These are phyloP conservation scores for Tetramorium bicarinatum DNA, from an alignment of 2,888 invertebrate species.

Conservation along the genomic window DNA sequence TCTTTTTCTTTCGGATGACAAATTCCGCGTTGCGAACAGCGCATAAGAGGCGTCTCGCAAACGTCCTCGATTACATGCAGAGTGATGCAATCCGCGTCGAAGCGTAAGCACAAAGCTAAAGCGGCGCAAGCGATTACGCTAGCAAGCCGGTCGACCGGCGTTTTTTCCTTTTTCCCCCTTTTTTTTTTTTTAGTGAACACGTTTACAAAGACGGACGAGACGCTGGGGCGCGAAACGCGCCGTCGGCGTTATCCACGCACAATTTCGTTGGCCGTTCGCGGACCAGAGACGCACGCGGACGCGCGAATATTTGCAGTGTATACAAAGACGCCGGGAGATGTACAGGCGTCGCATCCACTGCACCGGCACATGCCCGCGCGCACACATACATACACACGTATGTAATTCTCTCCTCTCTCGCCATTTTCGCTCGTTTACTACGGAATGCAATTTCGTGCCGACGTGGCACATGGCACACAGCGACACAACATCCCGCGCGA, in stretches of 20 bases:
- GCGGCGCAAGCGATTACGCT: constrained; percentile 26
- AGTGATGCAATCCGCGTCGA: constrained; percentile 37
- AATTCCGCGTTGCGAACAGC: neutral
- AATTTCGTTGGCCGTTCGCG: constrained; percentile 39
- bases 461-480: constrained; percentile 52
- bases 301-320: constrained; percentile 39
- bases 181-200: neutral
- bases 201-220: constrained; percentile 45
- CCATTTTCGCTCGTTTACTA: constrained; percentile 77
- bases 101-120: constrained; percentile 26
- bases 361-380: neutral
- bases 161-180: neutral
- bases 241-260: constrained; percentile 48
- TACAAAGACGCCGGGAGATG: constrained; percentile 19
- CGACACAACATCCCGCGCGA: constrained; percentile 71
- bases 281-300: constrained; percentile 25
- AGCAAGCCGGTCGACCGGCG: neutral
- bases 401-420: constrained; percentile 18
- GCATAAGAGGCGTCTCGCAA: neutral
- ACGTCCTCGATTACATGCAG: neutral
- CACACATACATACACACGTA: neutral
- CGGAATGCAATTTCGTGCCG: constrained; percentile 77
- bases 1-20: neutral
- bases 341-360: neutral
- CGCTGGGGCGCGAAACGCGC: constrained; percentile 24